phyloP scores from a whole-genome alignment of 1,140 invertebrate genomes.

The Diorhabda carinulata region DNA sequence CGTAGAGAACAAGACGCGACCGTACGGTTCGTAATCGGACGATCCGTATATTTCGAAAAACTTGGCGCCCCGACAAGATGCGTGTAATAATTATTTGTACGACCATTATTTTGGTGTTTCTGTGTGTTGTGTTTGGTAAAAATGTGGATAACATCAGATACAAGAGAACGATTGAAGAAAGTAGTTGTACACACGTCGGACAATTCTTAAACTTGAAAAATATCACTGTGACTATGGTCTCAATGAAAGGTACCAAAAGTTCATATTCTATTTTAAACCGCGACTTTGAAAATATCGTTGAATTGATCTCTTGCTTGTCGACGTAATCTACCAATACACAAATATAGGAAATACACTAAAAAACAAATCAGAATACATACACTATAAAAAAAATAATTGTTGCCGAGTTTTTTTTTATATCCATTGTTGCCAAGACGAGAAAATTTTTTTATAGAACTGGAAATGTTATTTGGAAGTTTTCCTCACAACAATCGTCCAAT shows the following conservation, averaged over 20 bases:
- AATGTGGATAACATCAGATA: constrained; percentile 6
- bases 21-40: background rate
- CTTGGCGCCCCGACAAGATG: background rate
- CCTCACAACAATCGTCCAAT: no score
- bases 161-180: constrained; percentile 3
- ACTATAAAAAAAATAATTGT: no score
- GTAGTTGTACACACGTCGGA: constrained; percentile 3
- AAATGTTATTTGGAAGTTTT: no score
- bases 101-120: constrained; percentile 5
- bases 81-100: background rate
- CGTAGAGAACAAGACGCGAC: background rate
- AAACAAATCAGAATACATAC: no score
- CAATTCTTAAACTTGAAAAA: constrained; percentile 9
- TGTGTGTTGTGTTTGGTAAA: constrained; percentile 13
- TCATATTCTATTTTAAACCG: no score
- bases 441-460: no score
- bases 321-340: no score
- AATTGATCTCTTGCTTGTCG: no score
- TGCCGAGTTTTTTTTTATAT: no score
- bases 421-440: no score
- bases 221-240: background rate
- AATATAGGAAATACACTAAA: no score
- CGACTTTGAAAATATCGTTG: no score
- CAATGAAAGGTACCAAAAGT: background rate
- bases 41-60: background rate